phyloP scores from a whole-genome alignment of 2,888 invertebrate genomes.

The Azorinus chamasolen region DNA sequence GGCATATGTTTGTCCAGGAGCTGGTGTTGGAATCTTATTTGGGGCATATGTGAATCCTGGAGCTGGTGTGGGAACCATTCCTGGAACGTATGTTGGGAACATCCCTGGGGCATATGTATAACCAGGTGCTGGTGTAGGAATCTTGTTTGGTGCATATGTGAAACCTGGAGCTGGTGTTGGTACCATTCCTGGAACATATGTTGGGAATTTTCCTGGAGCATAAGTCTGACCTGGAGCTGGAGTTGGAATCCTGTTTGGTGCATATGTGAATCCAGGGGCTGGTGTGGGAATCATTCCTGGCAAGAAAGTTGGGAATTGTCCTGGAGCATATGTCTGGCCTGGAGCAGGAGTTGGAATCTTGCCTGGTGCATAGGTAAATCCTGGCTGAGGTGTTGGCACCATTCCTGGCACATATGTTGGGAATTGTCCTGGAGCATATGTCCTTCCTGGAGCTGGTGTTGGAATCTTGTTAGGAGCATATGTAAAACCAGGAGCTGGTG shows the following conservation, averaged over 20 bases:
- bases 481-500: slow-evolving; percentile 57
- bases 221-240: slow-evolving; percentile 60
- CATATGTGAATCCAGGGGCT: slow-evolving; percentile 51
- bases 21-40: slow-evolving; percentile 62
- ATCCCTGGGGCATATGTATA: slow-evolving; percentile 61
- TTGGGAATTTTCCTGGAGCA: slow-evolving; percentile 57
- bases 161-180: slow-evolving; percentile 63
- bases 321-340: slow-evolving; percentile 63
- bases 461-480: slow-evolving; percentile 49
- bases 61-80: slow-evolving; percentile 65
- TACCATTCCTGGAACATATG: slow-evolving; percentile 61
- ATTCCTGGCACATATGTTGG: slow-evolving; percentile 61
- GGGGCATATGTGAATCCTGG: slow-evolving; percentile 66
- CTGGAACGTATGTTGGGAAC: slow-evolving; percentile 65
- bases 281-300: slow-evolving; percentile 67
- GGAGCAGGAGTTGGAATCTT: slow-evolving; percentile 64
- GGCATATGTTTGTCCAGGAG: slow-evolving; percentile 64
- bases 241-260: slow-evolving; percentile 64
- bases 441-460: slow-evolving; percentile 48
- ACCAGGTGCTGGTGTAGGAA: slow-evolving; percentile 64
- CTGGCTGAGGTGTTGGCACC: slow-evolving; percentile 68
- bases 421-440: slow-evolving; percentile 56
- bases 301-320: slow-evolving; percentile 56
- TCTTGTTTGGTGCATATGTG: slow-evolving; percentile 55
- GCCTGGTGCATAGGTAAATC: slow-evolving; percentile 61